Conservation (phyloP, 2,797 vertebrate species). For the Scolopax bukidnonensis region DNA sequence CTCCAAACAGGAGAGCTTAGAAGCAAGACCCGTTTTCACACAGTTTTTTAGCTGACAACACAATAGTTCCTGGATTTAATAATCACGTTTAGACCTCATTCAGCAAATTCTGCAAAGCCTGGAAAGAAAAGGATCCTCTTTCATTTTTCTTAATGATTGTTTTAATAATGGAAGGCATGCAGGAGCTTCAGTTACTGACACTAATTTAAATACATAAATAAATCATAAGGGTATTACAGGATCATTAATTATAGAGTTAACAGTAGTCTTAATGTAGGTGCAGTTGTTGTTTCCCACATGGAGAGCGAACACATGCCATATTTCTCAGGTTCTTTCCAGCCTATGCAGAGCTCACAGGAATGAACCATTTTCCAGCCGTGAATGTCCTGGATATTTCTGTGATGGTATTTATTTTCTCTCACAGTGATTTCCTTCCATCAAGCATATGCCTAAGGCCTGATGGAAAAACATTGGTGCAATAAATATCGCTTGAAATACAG, state of each 20-base stretch:
- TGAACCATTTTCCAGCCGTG: not conserved
- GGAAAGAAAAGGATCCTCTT: not conserved
- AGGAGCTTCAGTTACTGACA: not conserved
- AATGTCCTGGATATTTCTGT: not conserved
- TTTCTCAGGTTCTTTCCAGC: not conserved
- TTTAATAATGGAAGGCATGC: not conserved
- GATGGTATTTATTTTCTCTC: not conserved
- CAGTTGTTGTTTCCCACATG: conserved; percentile 1
- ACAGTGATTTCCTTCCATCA: not conserved
- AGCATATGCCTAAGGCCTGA: not conserved
- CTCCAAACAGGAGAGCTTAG: not conserved
- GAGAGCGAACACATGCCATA: not conserved
- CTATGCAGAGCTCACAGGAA: not conserved
- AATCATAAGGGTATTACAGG: not conserved
- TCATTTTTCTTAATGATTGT: not conserved
- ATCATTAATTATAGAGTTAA: conserved; percentile 3
- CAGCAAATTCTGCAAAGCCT: not conserved
- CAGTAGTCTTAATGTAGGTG: not conserved
- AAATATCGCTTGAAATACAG: not conserved
- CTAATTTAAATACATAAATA: not conserved
- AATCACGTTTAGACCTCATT: not conserved
- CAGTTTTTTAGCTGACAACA: not conserved
- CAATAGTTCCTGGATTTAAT: not conserved
- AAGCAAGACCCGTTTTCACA: not conserved
- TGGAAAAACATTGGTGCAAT: not conserved